These are phyloP conservation scores for Otis tarda DNA, from an alignment of 2,113 vertebrate species.

Conservation along the genomic window DNA sequence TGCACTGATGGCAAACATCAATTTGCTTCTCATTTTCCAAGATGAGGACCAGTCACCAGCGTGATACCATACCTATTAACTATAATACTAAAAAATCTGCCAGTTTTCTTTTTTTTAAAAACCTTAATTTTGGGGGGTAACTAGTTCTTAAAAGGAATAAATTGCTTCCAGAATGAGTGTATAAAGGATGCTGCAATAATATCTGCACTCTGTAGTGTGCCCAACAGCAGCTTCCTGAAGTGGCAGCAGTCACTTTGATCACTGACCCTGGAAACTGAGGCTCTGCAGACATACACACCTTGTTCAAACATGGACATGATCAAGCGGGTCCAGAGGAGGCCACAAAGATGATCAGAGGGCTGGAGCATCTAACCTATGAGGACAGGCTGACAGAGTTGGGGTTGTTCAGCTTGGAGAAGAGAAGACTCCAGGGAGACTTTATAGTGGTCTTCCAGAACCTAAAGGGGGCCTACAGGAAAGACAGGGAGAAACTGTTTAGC, in stretches of 20 bases:
- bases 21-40: not conserved
- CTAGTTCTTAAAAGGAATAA: not conserved
- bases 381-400: not conserved
- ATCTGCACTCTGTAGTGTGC: not conserved
- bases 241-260: not conserved
- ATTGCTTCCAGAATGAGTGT: not conserved
- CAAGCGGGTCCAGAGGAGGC: fast-evolving
- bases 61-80: not conserved
- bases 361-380: fast-evolving
- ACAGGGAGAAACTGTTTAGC: no score
- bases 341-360: fast-evolving
- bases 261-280: not conserved
- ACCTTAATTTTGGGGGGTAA: not conserved
- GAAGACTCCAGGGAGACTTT: fast-evolving
- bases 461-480: not conserved
- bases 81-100: not conserved
- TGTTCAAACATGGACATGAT: not conserved
- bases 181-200: not conserved
- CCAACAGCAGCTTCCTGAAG: not conserved
- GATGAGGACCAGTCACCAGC: not conserved
- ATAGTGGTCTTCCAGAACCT: not conserved
- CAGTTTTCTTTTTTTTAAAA: not conserved
- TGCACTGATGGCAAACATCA: not conserved
- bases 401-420: not conserved
- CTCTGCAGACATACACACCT: not conserved